Evolutionary conservation across 2,888 invertebrate genomes (phyloP).

Genomic region (Tinea trinotella): DNA sequence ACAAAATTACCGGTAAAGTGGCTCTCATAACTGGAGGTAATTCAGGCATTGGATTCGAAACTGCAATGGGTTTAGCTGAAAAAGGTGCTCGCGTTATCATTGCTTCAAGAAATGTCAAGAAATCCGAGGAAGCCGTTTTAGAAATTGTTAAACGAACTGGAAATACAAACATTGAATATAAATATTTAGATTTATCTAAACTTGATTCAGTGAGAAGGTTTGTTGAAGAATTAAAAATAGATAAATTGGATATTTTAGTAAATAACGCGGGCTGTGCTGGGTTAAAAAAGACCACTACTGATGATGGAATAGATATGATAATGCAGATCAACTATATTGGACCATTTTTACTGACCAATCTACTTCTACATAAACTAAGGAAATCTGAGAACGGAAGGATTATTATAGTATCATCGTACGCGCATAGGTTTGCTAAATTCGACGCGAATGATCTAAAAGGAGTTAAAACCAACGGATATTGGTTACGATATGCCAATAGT

Average conservation of each 20-base stretch:
- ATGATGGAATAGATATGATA: conserved; percentile 74
- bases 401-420: conserved; percentile 51
- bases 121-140: conserved; percentile 77
- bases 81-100: conserved; percentile 79
- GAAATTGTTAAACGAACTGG: conserved; percentile 79
- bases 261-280: conserved; percentile 74
- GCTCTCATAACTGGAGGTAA: conserved; percentile 86
- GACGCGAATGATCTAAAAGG: conserved; percentile 37
- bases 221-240: conserved; percentile 62
- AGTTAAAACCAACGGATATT: conserved; percentile 31
- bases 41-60: conserved; percentile 86
- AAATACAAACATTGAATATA: conserved; percentile 78
- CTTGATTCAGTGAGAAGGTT: conserved; percentile 71
- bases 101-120: conserved; percentile 82
- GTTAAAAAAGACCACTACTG: conserved; percentile 45
- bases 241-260: conserved; percentile 72
- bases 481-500: conserved; percentile 55
- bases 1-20: conserved; percentile 66
- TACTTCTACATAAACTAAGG: conserved; percentile 65
- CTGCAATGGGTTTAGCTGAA: conserved; percentile 78
- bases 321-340: conserved; percentile 81
- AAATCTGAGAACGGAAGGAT: conserved; percentile 54
- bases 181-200: conserved; percentile 61
- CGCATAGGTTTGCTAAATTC: conserved; percentile 59
- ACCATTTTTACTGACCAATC: conserved; percentile 79